Percentiles rank a stretch among this genome's conserved stretches.
Conservation (phyloP, 2,113 vertebrate species). For the Scytalopus superciliaris region DNA sequence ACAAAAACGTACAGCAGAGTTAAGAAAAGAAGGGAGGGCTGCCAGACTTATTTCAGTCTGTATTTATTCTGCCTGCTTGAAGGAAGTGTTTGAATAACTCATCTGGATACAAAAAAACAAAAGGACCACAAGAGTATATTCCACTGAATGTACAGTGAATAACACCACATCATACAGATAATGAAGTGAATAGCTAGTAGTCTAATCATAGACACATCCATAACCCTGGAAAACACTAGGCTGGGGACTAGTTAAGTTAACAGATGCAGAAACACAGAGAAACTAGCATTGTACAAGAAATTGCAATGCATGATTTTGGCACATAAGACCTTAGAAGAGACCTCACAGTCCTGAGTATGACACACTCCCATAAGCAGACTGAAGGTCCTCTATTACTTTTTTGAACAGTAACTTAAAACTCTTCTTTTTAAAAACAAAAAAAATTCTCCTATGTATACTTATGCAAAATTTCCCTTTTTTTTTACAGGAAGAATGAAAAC, state of each 20-base stretch:
- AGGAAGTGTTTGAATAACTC: background rate
- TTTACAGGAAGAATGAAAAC: background rate
- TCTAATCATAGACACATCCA: background rate
- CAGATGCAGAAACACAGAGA: background rate
- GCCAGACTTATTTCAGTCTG: background rate
- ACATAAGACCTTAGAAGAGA: background rate
- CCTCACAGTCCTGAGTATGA: background rate
- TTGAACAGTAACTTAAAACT: background rate
- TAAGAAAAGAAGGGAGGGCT: background rate
- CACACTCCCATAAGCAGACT: background rate
- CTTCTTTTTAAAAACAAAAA: background rate
- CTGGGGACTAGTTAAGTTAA: background rate
- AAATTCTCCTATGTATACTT: background rate
- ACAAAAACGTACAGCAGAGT: background rate
- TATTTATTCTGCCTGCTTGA: background rate
- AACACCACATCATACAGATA: fast-evolving
- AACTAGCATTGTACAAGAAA: background rate
- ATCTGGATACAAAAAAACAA: background rate
- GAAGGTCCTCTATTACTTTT: background rate
- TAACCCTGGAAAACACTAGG: background rate
- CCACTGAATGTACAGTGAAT: background rate
- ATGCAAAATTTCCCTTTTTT: background rate
- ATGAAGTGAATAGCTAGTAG: background rate
- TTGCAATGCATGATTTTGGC: background rate
- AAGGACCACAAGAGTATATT: background rate